Evolutionary conservation across 2,888 invertebrate genomes (phyloP), one percentile per base, ranked within the genome.

Genomic region (Temnothorax ravouxi): DNA sequence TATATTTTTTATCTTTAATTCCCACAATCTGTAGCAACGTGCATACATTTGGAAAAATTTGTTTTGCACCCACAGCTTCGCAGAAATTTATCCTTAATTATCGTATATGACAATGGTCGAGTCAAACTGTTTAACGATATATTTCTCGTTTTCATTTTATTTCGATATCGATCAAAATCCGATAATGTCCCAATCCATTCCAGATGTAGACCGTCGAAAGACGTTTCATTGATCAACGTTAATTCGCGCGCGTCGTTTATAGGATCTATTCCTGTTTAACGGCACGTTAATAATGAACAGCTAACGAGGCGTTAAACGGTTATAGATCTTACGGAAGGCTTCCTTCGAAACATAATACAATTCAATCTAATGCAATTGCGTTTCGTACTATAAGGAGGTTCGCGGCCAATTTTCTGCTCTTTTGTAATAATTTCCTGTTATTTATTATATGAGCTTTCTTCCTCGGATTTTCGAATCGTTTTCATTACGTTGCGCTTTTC

Each of bases 261-360:
- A 77, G 84, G 85, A 86, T 85, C 80, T 72, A 84, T 74, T 56
- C 83, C 66, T 85, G 85, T 44, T 86, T 76, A 89, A 88, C 89
- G 89, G 83, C 75, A 75, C 89, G 88, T 89, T 86, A 85, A 87
- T 87, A 89, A 89, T 77, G 79, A 82, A 85, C 71, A 86, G 77
- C 87, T 88, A 89, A 87, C 89, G 86, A 87, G 84, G 87, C 84
- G 88, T 89, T 88, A 84, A 88, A 86, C 84, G 87, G 84, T 89
- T 89, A 88, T 87, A 84, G 85, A 88, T 89, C 86, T 89, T 84
- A 84, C 64, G 85, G 84, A 88, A 86, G 85, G 85, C 85, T 83
- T 84, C 79, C 59, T 79, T 66, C 76, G 77, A 66, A 87, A 79
- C 84, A 83, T 84, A 85, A 84, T 86, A 86, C 89, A 88, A 87